phyloP scores from a whole-genome alignment of 2,888 invertebrate genomes.

The Drosophila paracracens region DNA sequence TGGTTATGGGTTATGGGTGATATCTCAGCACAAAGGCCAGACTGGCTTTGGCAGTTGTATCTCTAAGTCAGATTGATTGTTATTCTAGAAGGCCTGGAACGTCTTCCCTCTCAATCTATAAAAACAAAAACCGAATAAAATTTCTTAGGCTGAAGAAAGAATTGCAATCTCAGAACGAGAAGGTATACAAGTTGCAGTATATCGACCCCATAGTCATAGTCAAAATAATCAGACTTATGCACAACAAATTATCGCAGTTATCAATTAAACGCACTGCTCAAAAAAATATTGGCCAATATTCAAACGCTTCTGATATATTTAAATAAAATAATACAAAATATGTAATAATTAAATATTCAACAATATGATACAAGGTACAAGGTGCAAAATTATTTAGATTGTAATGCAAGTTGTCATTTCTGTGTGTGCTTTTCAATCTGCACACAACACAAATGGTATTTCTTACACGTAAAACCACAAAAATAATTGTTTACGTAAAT shows the following conservation, averaged over 20 bases:
- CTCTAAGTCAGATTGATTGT: neutral
- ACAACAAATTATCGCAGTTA: neutral
- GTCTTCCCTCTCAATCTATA: neutral
- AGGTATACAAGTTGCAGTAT: neutral
- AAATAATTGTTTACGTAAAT: constrained; percentile 48
- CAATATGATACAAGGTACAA: neutral
- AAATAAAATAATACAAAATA: neutral
- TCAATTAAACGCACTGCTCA: neutral
- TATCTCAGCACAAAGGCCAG: neutral
- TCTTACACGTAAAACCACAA: constrained; percentile 41
- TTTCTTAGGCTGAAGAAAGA: neutral
- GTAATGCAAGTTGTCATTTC: constrained; percentile 7
- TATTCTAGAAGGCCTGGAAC: no score
- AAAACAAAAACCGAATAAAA: neutral
- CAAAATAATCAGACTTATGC: neutral
- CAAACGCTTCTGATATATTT: neutral
- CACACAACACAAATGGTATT: constrained; percentile 17
- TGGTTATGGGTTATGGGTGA: neutral
- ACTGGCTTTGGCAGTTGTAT: neutral
- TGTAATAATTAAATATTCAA: neutral
- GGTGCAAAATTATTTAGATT: constrained; percentile 5
- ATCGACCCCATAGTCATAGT: neutral
- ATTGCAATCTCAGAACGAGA: neutral
- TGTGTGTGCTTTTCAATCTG: constrained; percentile 10
- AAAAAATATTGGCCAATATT: neutral